Evolutionary conservation across 2,888 invertebrate genomes (phyloP).

Genomic region (Leptopterna dolabrata): DNA sequence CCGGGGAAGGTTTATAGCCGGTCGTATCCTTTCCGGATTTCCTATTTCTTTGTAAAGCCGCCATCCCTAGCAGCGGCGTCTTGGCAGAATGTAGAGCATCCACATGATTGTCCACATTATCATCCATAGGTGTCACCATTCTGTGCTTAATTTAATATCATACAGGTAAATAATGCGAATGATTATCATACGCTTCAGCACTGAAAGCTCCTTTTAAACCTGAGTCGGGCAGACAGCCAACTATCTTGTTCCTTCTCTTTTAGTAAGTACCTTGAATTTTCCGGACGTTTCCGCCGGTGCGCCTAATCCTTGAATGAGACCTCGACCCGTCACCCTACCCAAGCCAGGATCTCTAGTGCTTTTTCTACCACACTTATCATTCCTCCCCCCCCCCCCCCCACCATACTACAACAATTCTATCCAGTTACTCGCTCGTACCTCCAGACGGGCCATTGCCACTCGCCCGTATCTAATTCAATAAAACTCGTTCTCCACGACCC

Average conservation of each 20-base stretch:
- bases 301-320: background rate
- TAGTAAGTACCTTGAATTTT: background rate
- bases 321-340: background rate
- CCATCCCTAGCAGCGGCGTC: too few relatives aligned
- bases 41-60: too few relatives aligned
- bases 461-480: constrained; percentile 14
- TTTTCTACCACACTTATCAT: constrained; percentile 21
- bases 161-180: too few relatives aligned
- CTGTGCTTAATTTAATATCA: too few relatives aligned
- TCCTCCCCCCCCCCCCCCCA: background rate
- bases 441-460: background rate
- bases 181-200: background rate
- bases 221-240: background rate
- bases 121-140: too few relatives aligned
- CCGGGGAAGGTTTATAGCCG: too few relatives aligned
- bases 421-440: constrained; percentile 1
- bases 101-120: too few relatives aligned
- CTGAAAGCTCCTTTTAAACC: background rate
- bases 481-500: background rate
- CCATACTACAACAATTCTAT: background rate
- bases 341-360: background rate
- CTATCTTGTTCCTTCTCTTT: background rate
- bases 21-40: too few relatives aligned
- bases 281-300: background rate
- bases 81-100: too few relatives aligned